Percentiles rank a stretch among this genome's conserved stretches.
These are phyloP conservation scores for Agapornis canus DNA, from an alignment of 2,797 vertebrate species.

Conservation along the genomic window DNA sequence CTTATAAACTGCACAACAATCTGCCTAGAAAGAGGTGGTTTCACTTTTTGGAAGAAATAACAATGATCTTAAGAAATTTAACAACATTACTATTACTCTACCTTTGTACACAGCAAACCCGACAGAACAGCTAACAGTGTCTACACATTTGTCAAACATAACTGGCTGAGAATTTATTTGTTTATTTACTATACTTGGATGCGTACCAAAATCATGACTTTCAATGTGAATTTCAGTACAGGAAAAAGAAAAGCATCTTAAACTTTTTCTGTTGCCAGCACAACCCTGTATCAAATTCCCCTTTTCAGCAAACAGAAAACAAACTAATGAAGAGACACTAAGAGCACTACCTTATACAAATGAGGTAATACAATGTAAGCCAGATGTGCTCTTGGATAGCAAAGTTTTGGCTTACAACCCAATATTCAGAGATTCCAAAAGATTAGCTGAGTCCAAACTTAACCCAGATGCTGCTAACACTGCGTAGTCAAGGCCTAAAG, in stretches of 20 bases:
- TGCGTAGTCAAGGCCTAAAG: not conserved
- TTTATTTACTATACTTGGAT: not conserved
- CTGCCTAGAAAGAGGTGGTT: not conserved
- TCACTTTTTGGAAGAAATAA: not conserved
- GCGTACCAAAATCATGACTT: not conserved
- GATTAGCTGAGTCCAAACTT: not conserved
- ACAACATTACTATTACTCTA: not conserved
- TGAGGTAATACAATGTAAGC: constrained; percentile 10
- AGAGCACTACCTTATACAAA: constrained; percentile 6
- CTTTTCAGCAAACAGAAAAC: constrained; percentile 12
- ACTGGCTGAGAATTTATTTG: not conserved
- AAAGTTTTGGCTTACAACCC: not conserved
- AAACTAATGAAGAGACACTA: not conserved
- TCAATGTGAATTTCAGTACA: not conserved
- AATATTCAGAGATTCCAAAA: not conserved
- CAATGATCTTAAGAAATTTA: not conserved
- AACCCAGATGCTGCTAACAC: constrained; percentile 14
- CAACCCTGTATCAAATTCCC: not conserved
- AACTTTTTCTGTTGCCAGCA: not conserved
- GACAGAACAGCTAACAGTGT: not conserved
- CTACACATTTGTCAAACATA: not conserved
- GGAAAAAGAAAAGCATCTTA: not conserved
- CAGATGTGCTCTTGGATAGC: constrained; percentile 43
- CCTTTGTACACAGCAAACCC: not conserved
- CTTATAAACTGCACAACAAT: not conserved